phyloP scores from a whole-genome alignment of 2,888 invertebrate genomes.

The Perithous albicinctus region DNA sequence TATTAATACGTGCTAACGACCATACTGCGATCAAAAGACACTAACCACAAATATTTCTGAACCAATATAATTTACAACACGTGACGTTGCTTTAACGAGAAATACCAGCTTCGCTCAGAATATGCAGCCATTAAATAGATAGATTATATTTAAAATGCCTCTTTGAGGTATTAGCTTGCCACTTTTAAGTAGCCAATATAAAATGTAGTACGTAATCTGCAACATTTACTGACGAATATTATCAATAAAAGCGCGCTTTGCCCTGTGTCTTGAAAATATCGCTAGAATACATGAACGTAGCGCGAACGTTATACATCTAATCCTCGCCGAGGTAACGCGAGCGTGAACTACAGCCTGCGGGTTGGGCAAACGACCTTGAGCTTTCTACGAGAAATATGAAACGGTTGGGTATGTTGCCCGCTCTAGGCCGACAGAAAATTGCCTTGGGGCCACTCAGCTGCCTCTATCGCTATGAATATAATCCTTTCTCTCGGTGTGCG shows the following conservation, averaged over 20 bases:
- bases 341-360: conserved; percentile 61
- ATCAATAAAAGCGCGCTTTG: conserved; percentile 5
- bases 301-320: conserved; percentile 57
- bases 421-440: conserved; percentile 66
- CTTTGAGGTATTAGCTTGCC: background rate
- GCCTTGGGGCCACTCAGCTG: conserved; percentile 58
- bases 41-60: too few species aligned
- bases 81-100: too few species aligned
- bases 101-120: too few species aligned
- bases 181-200: background rate
- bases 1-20: too few species aligned
- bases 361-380: conserved; percentile 64
- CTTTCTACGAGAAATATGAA: conserved; percentile 52
- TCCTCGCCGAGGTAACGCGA: conserved; percentile 49
- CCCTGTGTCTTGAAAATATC: conserved; percentile 10
- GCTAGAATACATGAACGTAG: conserved; percentile 27
- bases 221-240: conserved; percentile 1
- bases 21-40: too few species aligned
- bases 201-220: background rate
- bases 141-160: background rate
- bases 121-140: too few species aligned
- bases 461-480: conserved; percentile 36
- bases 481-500: conserved; percentile 40
- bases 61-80: too few species aligned
- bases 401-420: conserved; percentile 39